Conservation (phyloP, 1,140 invertebrate genomes). For the Nymphalis io region DNA sequence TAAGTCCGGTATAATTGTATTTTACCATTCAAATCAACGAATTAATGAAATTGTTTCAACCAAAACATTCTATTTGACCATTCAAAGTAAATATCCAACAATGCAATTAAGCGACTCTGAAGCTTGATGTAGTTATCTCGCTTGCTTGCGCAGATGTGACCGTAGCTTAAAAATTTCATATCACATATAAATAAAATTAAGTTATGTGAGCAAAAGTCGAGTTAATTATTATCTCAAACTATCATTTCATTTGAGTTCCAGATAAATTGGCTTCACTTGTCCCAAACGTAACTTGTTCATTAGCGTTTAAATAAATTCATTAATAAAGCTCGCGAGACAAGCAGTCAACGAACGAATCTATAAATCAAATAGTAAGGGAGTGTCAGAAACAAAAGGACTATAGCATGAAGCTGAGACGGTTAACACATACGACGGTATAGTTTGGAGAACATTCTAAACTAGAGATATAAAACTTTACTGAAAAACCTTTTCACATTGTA, state of each 20-base stretch:
- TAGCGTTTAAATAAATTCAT: constrained; percentile 80
- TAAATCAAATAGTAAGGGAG: constrained; percentile 79
- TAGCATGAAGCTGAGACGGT: constrained; percentile 20
- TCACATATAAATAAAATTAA: constrained; percentile 3
- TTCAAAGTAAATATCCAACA: too few species aligned
- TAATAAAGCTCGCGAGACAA: constrained; percentile 76
- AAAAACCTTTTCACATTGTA: too few species aligned
- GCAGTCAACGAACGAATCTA: constrained; percentile 74
- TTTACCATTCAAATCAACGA: too few species aligned
- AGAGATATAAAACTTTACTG: too few species aligned
- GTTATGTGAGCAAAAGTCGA: background rate
- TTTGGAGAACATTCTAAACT: constrained; percentile 20
- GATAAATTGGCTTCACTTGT: constrained; percentile 79
- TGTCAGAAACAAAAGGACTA: constrained; percentile 76
- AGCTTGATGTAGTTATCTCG: background rate
- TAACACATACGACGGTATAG: constrained; percentile 44
- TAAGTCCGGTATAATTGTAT: too few species aligned
- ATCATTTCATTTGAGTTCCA: constrained; percentile 64
- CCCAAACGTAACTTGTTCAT: constrained; percentile 75
- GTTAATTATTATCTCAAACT: constrained; percentile 63
- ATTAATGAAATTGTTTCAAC: too few species aligned
- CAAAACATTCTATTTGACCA: too few species aligned
- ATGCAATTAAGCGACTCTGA: too few species aligned
- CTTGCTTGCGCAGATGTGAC: background rate
- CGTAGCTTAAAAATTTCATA: background rate